Evolutionary conservation across 2,797 vertebrate genomes (phyloP), one percentile per base, ranked within the genome.

Genomic region (Perodicticus potto): DNA sequence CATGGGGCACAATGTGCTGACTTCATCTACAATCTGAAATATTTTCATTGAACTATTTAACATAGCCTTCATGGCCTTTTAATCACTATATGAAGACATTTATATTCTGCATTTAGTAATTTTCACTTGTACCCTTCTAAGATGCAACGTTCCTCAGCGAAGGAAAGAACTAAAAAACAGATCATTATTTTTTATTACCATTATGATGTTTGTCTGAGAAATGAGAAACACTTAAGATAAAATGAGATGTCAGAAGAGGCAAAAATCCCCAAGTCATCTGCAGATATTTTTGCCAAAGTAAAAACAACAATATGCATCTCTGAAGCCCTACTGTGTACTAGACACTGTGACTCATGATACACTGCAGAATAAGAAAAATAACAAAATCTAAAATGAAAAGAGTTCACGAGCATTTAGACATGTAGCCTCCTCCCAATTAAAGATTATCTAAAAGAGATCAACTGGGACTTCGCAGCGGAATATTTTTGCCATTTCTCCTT

Each of bases 121-220:
- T 40, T 40, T 40, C 5, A n/a, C 40, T 40, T 40, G 40, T 40
- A 40, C 40, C 40, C 40, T 40, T 40, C 40, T 40, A 40, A 40
- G 40, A 40, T 40, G 40, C 40, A 40, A 3, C 3, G 40, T 5
- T 40, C 40, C 40, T 96, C 70, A 74, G 19, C 45, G 34, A 92
- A 87, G 49, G 65, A 80, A 89, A 88, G 40, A 96, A 96, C 34
- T 86, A 37, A 67, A 96, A n/a, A 63, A 70, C 8, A 9, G 10
- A 90, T 86, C 34, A 40, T 90, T 91, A 53, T 89, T 59, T 89
- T 34, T 91, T 77, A 49, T 74, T 96, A 74, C 92, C 93, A 91
- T 53, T 89, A 25, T 40, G 93, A 78, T 29, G 91, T 49, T 63
- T 94, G 81, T 84, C 80, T 67, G 49, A 96, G 16, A 96, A 70